Evolutionary conservation across 2,797 vertebrate species (phyloP).

Genomic region (Sebastes cheni): DNA sequence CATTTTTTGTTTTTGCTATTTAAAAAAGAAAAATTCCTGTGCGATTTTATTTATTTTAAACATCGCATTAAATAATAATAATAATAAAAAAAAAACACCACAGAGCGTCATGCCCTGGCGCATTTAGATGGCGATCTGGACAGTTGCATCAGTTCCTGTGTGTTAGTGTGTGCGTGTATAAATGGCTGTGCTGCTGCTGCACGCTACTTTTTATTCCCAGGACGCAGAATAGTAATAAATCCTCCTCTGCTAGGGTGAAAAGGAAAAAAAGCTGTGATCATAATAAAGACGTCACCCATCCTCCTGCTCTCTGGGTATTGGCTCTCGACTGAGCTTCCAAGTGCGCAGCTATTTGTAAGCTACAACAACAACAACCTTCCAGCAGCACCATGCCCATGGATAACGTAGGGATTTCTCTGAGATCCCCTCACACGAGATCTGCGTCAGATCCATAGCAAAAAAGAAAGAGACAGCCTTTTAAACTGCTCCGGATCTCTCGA

Average conservation of each 20-base stretch:
- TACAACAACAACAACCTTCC: constrained; percentile 72
- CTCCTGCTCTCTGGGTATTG: constrained; percentile 64
- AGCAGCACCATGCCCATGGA: constrained; percentile 74
- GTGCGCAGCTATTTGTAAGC: constrained; percentile 82
- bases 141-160: constrained; percentile 73
- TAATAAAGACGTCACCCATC: constrained; percentile 85
- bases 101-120: not conserved
- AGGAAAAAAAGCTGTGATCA: constrained; percentile 65
- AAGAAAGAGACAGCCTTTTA: constrained; percentile 31
- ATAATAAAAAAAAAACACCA: not conserved
- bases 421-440: constrained; percentile 56
- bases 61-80: not conserved
- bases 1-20: not conserved
- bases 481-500: constrained; percentile 36
- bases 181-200: constrained; percentile 56
- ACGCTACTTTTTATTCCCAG: constrained; percentile 67
- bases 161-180: constrained; percentile 47
- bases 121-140: constrained; percentile 31
- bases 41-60: not conserved
- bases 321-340: constrained; percentile 67
- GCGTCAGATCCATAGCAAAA: constrained; percentile 61
- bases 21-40: not conserved
- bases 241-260: constrained; percentile 45
- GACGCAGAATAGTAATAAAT: constrained; percentile 67
- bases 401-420: constrained; percentile 64